Conservation (phyloP, 2,888 invertebrate species). For the Ophraella communa region DNA sequence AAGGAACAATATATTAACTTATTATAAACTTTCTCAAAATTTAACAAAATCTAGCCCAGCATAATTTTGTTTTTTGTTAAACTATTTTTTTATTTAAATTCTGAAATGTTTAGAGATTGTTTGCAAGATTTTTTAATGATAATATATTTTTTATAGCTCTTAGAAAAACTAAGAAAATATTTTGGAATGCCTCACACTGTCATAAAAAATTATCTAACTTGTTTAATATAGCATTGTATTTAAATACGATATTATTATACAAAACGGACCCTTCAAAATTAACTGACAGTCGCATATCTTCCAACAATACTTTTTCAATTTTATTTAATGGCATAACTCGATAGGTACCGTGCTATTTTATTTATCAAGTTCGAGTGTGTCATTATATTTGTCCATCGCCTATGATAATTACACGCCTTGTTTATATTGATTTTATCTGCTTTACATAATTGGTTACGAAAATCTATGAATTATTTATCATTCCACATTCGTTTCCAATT, state of each 20-base stretch:
- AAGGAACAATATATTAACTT: no score
- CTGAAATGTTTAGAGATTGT: no score
- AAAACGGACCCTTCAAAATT: conserved; percentile 3
- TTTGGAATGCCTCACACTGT: no score
- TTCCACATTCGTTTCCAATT: conserved; percentile 32
- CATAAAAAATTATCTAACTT: no score
- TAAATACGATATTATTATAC: conserved; percentile 13
- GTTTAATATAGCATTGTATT: conserved; percentile 23
- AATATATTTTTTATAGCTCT: no score
- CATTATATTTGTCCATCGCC: conserved; percentile 31
- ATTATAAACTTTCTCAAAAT: no score
- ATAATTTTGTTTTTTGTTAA: no score
- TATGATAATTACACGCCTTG: conserved; percentile 34
- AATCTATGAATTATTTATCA: conserved; percentile 40
- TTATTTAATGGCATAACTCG: conserved; percentile 16
- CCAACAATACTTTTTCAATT: conserved; percentile 25
- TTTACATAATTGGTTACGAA: conserved; percentile 41
- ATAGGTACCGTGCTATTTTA: conserved; percentile 25
- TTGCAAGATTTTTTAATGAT: no score
- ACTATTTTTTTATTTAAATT: no score
- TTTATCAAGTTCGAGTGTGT: conserved; percentile 28
- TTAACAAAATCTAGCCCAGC: no score
- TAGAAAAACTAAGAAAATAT: no score
- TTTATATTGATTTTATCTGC: conserved; percentile 40
- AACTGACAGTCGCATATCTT: conserved; percentile 3